These are phyloP conservation scores for Crocallis elinguaria DNA, from an alignment of 2,888 invertebrate species.

Conservation along the genomic window DNA sequence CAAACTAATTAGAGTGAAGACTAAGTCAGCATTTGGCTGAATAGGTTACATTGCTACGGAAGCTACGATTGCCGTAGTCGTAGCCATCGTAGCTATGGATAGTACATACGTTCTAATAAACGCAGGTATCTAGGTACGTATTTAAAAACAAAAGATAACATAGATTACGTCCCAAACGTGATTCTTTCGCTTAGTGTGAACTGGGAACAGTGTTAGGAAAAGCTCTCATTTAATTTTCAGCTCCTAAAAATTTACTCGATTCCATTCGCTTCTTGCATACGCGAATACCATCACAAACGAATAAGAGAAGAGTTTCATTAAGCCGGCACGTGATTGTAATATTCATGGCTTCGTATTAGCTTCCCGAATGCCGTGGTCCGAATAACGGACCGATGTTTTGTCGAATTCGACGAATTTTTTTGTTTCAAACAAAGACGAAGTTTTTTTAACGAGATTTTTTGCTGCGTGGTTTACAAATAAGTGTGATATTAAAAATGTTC, in stretches of 20 bases:
- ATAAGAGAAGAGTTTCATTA: conserved; percentile 47
- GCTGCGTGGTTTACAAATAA: conserved; percentile 6
- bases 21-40: too few species aligned
- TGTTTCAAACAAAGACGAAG: conserved; percentile 13
- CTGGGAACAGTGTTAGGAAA: too few species aligned
- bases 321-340: conserved; percentile 44
- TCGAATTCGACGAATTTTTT: not conserved
- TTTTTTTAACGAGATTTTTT: conserved; percentile 20
- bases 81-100: not conserved
- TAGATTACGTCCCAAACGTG: too few species aligned
- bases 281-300: too few species aligned
- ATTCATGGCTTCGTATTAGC: conserved; percentile 27
- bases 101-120: too few species aligned
- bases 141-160: too few species aligned
- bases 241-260: too few species aligned
- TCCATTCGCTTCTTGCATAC: too few species aligned
- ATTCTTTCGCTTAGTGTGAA: too few species aligned
- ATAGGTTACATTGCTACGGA: not conserved
- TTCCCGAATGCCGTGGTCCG: conserved; percentile 10
- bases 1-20: too few species aligned
- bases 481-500: conserved; percentile 18
- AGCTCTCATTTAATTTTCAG: too few species aligned
- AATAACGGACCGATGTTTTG: not conserved
- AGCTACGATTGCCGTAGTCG: not conserved
- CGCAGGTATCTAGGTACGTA: too few species aligned